A percentile compares a stretch with the other conserved stretches of the same genome.
These are phyloP conservation scores for Aegithalos caudatus DNA, from an alignment of 2,113 vertebrate genomes.

Conservation along the genomic window DNA sequence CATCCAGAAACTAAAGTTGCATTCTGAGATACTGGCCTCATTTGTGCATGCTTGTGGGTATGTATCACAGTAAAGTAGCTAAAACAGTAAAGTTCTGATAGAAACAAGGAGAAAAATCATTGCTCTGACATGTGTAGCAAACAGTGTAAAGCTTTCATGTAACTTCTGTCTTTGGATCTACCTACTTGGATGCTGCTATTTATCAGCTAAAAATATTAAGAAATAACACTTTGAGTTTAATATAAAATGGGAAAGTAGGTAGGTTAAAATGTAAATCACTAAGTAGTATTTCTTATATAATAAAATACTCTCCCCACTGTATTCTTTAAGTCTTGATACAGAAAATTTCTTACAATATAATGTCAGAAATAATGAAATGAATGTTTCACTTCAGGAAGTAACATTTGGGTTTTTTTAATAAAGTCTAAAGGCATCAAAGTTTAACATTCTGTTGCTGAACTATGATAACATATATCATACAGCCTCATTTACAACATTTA, in stretches of 20 bases:
- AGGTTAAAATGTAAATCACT: background rate
- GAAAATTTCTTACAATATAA: background rate
- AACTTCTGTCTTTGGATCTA: background rate
- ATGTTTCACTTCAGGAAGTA: background rate
- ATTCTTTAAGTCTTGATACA: background rate
- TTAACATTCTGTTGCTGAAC: background rate
- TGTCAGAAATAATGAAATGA: background rate
- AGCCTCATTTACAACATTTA: background rate
- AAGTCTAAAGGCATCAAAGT: background rate
- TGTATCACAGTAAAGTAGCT: background rate
- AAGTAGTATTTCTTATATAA: background rate
- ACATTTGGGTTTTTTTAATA: background rate
- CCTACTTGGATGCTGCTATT: background rate
- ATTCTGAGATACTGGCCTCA: background rate
- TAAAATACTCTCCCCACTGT: background rate
- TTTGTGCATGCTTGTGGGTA: background rate
- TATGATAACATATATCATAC: background rate
- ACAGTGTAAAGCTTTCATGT: background rate
- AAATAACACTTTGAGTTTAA: background rate
- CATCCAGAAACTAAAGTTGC: background rate
- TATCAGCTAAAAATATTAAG: background rate
- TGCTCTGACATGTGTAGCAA: background rate
- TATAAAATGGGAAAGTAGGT: background rate
- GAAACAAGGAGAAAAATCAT: background rate
- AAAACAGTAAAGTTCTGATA: background rate